Evolutionary conservation across 2,888 invertebrate species (phyloP).

Genomic region (Rhogogaster chlorosoma): DNA sequence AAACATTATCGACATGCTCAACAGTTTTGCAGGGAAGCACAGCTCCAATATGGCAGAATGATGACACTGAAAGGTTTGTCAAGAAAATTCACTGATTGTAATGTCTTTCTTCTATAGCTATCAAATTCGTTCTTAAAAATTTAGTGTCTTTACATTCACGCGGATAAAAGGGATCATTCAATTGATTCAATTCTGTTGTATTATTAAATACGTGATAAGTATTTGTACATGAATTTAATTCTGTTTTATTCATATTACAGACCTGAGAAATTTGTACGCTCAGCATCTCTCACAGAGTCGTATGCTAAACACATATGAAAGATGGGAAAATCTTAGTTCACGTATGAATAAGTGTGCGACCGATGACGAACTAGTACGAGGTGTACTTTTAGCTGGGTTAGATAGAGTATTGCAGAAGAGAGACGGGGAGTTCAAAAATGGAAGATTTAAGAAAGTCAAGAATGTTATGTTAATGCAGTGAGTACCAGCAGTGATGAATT

Average conservation of each 20-base stretch:
- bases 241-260: constrained; percentile 72
- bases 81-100: not conserved
- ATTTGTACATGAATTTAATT: constrained; percentile 43
- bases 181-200: constrained; percentile 12
- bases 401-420: constrained; percentile 80
- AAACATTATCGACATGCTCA: constrained; percentile 66
- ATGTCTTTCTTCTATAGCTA: not conserved
- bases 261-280: constrained; percentile 80
- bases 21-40: constrained; percentile 77
- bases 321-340: constrained; percentile 66
- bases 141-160: not conserved
- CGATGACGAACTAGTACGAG: constrained; percentile 81
- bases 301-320: constrained; percentile 68
- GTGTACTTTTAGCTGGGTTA: constrained; percentile 81
- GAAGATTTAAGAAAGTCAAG: constrained; percentile 78
- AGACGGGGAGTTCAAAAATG: constrained; percentile 79
- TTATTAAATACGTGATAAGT: not conserved
- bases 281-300: constrained; percentile 80
- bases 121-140: not conserved
- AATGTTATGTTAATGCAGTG: constrained; percentile 80
- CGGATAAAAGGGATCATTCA: not conserved
- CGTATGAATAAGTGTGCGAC: constrained; percentile 79
- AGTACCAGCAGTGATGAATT: constrained; percentile 57
- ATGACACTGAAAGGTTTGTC: constrained; percentile 79
- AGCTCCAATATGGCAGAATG: constrained; percentile 80